Base-by-base conservation (phyloP, 2,113 vertebrate species). In the Phrynosoma blainvillii region DNA sequence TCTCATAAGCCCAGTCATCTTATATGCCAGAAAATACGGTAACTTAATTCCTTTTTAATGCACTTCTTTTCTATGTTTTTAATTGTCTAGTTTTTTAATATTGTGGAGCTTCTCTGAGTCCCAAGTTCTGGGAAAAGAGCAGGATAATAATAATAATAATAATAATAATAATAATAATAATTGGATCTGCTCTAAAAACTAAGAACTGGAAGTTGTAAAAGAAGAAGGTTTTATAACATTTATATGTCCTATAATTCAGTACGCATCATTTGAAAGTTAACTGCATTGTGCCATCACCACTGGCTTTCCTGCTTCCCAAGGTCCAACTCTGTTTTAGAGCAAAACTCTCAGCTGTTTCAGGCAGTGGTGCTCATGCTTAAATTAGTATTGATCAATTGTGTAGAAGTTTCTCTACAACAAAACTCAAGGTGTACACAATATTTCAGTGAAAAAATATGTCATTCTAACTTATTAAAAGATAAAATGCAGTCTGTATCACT, bases 341-440 rank as follows among this genome's bases (percentile, higher is more conserved):
- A 74, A 59, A 23, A 62, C n/a, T 14, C 40, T 16, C 23, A 4
- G 27, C 18, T 40, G 47, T 2, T 47, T 47, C 47, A 47, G 7
- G 47, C 47, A 71, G 2, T 74, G 68, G 3, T 9, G 59, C 23
- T 7, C 66, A 27, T 68, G 66, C 3, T 25, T 68, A 68, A 68
- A 68, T 25, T 89, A 92, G 42, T 59, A 1, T 25, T 71, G 36
- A 6, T 0, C 82, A 23, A 13, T 18, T 27, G 3, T 52, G 11
- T 42, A 81, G 11, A 14, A 88, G 6, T 3, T 70, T 7, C 0
- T 7, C 0, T 68, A 83, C 62, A 70, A 6, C 81, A 40, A 85
- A 78, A 54, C 78, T 70, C 47, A 52, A 84, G 65, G 54, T 91
- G 80, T 84, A 42, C 10, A 87, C 68, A 62, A 81, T 66, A 66